Base-by-base conservation (phyloP, 2,888 invertebrate species). In the Empis stercorea region DNA sequence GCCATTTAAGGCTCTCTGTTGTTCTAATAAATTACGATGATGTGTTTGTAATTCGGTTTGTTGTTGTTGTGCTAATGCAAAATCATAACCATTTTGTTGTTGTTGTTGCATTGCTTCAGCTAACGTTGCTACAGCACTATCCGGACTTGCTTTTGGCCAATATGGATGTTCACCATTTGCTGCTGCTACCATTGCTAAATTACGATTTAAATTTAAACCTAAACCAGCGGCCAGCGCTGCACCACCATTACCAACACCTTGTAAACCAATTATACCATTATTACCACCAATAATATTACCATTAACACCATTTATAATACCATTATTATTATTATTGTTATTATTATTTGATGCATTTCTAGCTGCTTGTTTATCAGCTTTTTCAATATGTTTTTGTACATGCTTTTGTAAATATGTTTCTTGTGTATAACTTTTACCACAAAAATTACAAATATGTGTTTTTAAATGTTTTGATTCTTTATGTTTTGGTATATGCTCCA, bases 401-500 rank as follows among this genome's bases (percentile, higher is more conserved):
- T 99, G 99, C 70, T 99, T 95, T 62, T 93, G 92, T 65, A 99
- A 78, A 71, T 99, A 99, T 41, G 96, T 97, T 73, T 99, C 96
- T 73, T 99, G 99, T 47, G 97, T 99, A 73, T 99, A 99, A 54
- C 94, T 94, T 72, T 99, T 99, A 62, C 99, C 99, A 71, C 99
- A 99, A 70, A 94, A 92, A 66, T 93, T 93, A 73, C 99, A 99
- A 70, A 99, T 96, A 76, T 99, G 97, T 55, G 96, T 97, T 75
- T 99, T 97, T 55, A 99, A 76, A 70, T 99, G 97, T 73, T 99
- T 99, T 55, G 95, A 95, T 71, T 95, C 95, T 75, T 94, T 95
- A 76, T 99, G 99, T 74, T 97, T 99, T 54, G 99, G 97, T 75
- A 99, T 99, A 78, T 99, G 99, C 73, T 97, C 97, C 58, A 97